Evolutionary conservation across 2,113 vertebrate species (phyloP).

Genomic region (Aleadryas rufinucha): DNA sequence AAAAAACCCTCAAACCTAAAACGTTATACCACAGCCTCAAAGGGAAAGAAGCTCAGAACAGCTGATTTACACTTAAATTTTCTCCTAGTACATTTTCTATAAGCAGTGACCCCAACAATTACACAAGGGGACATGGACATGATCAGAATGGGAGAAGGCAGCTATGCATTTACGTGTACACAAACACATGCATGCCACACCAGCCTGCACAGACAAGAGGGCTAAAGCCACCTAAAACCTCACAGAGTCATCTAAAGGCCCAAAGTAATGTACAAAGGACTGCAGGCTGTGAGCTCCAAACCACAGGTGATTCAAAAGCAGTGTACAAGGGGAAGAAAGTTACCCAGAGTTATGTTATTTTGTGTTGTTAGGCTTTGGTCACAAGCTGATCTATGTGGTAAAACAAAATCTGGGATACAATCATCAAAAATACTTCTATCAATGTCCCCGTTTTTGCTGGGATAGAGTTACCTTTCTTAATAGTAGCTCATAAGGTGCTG

Average conservation of each 20-base stretch:
- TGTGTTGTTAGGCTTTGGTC: not conserved
- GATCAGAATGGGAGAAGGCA: not conserved
- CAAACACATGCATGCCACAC: not conserved
- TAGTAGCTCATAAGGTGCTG: not conserved
- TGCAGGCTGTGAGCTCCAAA: not conserved
- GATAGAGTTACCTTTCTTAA: not conserved
- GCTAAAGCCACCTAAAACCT: not conserved
- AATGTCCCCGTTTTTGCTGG: not conserved
- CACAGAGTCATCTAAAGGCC: not conserved
- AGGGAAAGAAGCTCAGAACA: not conserved
- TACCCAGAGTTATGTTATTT: not conserved
- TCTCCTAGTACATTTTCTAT: not conserved
- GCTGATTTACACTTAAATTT: not conserved
- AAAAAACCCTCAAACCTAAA: not conserved
- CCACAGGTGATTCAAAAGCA: not conserved
- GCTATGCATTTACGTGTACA: not conserved
- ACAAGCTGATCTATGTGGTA: not conserved
- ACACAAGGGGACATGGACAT: rapidly evolving
- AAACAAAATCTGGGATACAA: not conserved
- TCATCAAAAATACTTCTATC: not conserved
- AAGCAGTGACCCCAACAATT: not conserved
- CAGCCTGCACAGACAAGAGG: not conserved
- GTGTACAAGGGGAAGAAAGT: not conserved
- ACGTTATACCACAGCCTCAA: not conserved
- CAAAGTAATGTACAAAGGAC: not conserved